Base-by-base conservation (phyloP, 1,140 invertebrate species). In the Lasioglossum baleicum region DNA sequence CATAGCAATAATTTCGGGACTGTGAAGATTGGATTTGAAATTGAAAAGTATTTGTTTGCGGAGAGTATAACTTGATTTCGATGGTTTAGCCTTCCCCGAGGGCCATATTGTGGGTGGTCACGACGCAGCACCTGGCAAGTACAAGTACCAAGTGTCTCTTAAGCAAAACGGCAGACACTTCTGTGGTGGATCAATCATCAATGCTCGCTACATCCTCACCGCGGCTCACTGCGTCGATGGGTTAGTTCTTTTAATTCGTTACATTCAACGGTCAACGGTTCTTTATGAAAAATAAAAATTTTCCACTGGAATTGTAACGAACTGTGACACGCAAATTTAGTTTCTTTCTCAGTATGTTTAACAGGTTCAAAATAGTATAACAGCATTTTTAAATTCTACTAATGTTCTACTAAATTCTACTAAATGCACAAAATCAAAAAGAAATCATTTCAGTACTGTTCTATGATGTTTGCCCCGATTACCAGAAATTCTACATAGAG, bases 121-220 rank as follows among this genome's bases (percentile, higher is more conserved):
- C 7, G 78, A 87, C 22, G 91, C 90, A 22, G 48, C 83, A 0
- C 20, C 61, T 13, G 91, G 90, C 0, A 86, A 89, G 58, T 94
- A 93, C 65, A 94, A 94, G 2, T 92, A 94, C 69, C 94, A 94
- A 87, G 90, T 94, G 0, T 94, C 93, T 15, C 61, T 94, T 53
- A 84, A 91, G 48, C 58, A 51, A 0, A 73, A 80, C 7, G 93
- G 93, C 15, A 88, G 90, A 5, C 93, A 94, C 53, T 90, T 90
- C 63, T 95, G 95, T 65, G 94, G 95, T 4, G 95, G 94, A 20
- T 94, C 95, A 1, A 94, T 95, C 4, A 86, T 95, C n/a, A 91
- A 90, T 13, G 79, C 84, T 0, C 89, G 91, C 72, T 94, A 90
- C 81, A 91, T 95, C 44, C 86, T 95, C 4, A 95, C 94, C 0